These are phyloP conservation scores for Mobula birostris DNA, from an alignment of 2,113 vertebrate species.

Conservation along the genomic window DNA sequence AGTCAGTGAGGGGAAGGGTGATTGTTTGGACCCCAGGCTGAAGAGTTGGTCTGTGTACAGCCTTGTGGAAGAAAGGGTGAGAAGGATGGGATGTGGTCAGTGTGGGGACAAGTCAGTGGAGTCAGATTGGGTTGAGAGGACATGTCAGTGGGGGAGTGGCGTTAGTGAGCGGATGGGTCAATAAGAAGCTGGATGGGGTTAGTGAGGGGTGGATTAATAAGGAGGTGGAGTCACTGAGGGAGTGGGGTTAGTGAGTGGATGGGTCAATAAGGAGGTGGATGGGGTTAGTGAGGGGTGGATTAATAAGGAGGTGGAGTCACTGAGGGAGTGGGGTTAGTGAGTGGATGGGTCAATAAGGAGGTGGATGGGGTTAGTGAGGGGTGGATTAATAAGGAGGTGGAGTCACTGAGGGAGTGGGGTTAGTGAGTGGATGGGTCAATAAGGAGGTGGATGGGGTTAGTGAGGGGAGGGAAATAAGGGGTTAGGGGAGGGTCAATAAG, in stretches of 20 bases:
- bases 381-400: neutral
- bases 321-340: neutral
- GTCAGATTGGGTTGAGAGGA: neutral
- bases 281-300: neutral
- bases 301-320: neutral
- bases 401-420: neutral
- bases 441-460: too few species aligned
- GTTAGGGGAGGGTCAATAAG: too few species aligned
- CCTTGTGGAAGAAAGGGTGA: too few species aligned
- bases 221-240: neutral
- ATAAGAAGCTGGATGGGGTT: neutral
- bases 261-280: too few species aligned
- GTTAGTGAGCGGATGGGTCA: neutral
- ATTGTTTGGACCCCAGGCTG: too few species aligned
- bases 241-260: too few species aligned
- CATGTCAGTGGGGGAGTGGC: too few species aligned
- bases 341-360: too few species aligned
- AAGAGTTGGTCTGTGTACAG: too few species aligned
- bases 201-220: neutral
- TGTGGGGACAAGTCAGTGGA: constrained; percentile 48
- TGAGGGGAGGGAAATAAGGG: too few species aligned
- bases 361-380: neutral
- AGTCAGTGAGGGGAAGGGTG: too few species aligned
- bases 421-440: too few species aligned
- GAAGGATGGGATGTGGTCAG: constrained; percentile 22